Evolutionary conservation across 2,797 vertebrate species (phyloP).

Genomic region (Microcaecilia unicolor): DNA sequence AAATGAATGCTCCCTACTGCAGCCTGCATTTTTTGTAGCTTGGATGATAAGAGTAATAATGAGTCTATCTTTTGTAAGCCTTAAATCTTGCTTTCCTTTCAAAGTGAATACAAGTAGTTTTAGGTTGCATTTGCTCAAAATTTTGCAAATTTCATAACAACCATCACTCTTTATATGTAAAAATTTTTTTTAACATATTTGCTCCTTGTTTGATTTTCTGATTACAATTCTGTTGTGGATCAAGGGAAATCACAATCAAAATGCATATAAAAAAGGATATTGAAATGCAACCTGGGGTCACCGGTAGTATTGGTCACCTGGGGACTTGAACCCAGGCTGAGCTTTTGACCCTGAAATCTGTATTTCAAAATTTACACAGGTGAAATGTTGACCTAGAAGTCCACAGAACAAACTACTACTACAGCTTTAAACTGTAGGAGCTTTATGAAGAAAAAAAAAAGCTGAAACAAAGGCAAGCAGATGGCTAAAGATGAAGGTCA

Average conservation of each 20-base stretch:
- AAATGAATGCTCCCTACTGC: no score
- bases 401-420: slow-evolving; percentile 47
- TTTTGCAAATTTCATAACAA: no score
- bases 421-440: slow-evolving; percentile 53
- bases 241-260: slow-evolving; percentile 26
- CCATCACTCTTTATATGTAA: not conserved
- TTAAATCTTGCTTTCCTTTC: no score
- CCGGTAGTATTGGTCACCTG: slow-evolving; percentile 8
- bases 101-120: no score
- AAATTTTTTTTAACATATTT: not conserved
- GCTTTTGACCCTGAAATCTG: slow-evolving; percentile 22
- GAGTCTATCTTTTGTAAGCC: no score
- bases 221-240: not conserved
- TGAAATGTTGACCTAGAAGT: slow-evolving; percentile 54
- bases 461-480: slow-evolving; percentile 73
- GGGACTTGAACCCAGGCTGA: slow-evolving; percentile 32
- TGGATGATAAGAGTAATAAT: no score
- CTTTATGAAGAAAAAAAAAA: slow-evolving; percentile 41
- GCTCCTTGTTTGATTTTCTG: slow-evolving; percentile 15
- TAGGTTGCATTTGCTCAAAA: no score
- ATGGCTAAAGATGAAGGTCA: slow-evolving; percentile 95
- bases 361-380: slow-evolving; percentile 50
- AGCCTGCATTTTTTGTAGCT: no score
- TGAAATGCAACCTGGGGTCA: slow-evolving; percentile 19
- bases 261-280: slow-evolving; percentile 22